Conservation (phyloP, 2,113 vertebrate genomes). For the Ctenodactylus gundi region DNA sequence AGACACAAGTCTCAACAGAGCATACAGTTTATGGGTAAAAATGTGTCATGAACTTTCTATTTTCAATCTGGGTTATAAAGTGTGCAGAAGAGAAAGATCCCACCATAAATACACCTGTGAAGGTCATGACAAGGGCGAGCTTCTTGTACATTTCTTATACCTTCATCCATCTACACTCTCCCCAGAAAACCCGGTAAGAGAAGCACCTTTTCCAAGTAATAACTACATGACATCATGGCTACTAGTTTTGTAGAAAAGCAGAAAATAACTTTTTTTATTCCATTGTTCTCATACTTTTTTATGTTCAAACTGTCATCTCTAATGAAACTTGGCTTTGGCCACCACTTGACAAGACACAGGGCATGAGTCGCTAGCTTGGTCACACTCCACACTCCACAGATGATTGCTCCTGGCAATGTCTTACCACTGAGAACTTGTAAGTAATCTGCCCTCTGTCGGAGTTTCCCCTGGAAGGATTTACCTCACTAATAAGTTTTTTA, state of each 20-base stretch:
- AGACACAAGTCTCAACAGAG: neutral
- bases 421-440: neutral
- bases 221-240: neutral
- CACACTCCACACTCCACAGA: neutral
- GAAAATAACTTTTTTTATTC: conserved; percentile 1
- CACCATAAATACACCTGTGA: neutral
- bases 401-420: neutral
- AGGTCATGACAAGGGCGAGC: neutral
- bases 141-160: neutral
- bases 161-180: neutral
- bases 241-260: neutral
- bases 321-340: neutral
- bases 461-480: neutral
- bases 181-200: neutral
- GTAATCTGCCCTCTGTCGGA: neutral
- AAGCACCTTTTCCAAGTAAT: conserved; percentile 11
- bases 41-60: neutral
- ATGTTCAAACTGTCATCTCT: neutral
- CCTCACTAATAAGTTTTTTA: neutral
- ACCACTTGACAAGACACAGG: neutral
- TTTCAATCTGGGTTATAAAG: neutral
- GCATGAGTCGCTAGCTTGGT: neutral
- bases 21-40: too few species aligned
- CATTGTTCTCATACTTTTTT: neutral
- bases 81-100: neutral